phyloP scores from a whole-genome alignment of 2,113 vertebrate genomes.

The Pseudonaja textilis region DNA sequence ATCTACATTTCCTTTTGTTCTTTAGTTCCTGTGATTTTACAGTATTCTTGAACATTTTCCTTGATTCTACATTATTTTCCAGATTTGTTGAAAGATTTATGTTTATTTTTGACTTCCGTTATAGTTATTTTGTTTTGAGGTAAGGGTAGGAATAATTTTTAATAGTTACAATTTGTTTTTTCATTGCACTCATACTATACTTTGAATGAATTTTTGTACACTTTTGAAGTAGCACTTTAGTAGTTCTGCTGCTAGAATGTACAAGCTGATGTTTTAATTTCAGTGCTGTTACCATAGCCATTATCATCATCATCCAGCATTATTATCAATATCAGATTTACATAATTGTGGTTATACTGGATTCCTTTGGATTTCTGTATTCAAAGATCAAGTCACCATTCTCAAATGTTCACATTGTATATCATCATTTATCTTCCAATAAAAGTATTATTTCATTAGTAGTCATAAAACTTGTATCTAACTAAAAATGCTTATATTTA shows the following conservation, averaged over 20 bases:
- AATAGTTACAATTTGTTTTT: not conserved
- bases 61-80: not conserved
- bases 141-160: not conserved
- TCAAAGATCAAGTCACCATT: not conserved
- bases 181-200: not conserved
- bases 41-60: not conserved
- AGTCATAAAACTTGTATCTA: not conserved
- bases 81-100: not conserved
- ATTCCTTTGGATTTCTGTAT: not conserved
- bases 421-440: not conserved
- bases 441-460: not conserved
- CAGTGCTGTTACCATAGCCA: not conserved
- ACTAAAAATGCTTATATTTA: not conserved
- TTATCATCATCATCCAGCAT: not conserved
- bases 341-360: not conserved
- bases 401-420: not conserved
- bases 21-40: not conserved
- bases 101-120: not conserved
- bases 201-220: not conserved
- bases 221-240: not conserved
- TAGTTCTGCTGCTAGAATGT: not conserved
- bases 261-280: not conserved
- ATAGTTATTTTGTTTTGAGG: not conserved
- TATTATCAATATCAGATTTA: not conserved
- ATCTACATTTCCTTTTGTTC: not conserved